Conservation (phyloP, 2,888 invertebrate species). For the Pristionchus maxplancki region DNA sequence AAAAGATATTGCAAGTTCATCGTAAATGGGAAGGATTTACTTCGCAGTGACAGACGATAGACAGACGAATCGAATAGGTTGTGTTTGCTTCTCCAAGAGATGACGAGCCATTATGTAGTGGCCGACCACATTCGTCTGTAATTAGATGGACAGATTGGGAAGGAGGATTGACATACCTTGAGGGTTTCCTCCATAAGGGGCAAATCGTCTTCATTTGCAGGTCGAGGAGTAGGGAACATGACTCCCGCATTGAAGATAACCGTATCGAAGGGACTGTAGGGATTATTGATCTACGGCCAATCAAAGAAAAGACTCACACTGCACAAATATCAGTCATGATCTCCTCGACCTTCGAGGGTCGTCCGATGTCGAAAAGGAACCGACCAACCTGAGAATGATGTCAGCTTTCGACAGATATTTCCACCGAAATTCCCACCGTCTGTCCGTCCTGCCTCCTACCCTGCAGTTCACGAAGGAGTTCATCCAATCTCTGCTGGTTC, state of each 20-base stretch:
- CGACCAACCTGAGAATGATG: background rate
- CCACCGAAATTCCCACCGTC: too few species aligned
- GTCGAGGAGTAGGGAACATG: background rate
- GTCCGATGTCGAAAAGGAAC: background rate
- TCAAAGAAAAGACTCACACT: background rate
- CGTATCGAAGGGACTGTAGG: background rate
- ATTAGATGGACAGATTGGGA: too few species aligned
- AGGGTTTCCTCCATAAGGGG: background rate
- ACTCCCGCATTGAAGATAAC: constrained; percentile 36
- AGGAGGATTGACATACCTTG: too few species aligned
- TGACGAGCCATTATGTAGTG: constrained; percentile 36
- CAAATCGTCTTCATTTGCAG: background rate
- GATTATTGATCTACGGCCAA: background rate
- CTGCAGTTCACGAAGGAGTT: background rate
- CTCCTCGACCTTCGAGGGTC: background rate
- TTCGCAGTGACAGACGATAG: background rate
- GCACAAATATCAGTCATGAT: background rate
- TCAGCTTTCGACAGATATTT: background rate
- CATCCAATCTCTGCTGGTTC: background rate
- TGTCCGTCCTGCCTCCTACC: too few species aligned
- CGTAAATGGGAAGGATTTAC: background rate
- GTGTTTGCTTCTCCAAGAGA: background rate
- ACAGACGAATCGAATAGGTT: background rate
- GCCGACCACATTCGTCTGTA: constrained; percentile 10
- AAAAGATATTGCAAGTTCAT: background rate